Evolutionary conservation across 1,140 invertebrate species (phyloP).

Genomic region (Orchestia grillus): DNA sequence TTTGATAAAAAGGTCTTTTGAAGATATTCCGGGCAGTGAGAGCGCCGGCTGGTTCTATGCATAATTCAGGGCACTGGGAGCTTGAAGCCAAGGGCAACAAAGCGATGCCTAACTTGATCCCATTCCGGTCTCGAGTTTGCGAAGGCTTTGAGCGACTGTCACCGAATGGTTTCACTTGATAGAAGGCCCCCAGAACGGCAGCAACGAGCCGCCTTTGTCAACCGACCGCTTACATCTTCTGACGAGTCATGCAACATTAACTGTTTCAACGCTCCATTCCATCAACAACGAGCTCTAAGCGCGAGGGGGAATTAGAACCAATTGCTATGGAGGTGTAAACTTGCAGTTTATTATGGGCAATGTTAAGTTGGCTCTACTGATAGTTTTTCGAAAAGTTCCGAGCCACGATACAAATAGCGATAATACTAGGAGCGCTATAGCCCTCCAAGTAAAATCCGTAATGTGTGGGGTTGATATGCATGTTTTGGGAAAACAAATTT

Average conservation of each 20-base stretch:
- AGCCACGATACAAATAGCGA: too few species aligned
- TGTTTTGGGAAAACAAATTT: too few species aligned
- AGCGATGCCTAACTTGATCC: slow-evolving; percentile 37
- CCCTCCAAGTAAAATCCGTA: too few species aligned
- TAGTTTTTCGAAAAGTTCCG: too few species aligned
- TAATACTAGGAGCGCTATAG: too few species aligned
- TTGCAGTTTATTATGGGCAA: too few species aligned
- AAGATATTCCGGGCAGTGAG: background rate
- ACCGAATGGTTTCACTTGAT: slow-evolving; percentile 38
- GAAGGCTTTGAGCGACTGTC: slow-evolving; percentile 37
- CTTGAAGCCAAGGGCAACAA: slow-evolving; percentile 15
- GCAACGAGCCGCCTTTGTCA: background rate
- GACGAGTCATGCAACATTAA: background rate
- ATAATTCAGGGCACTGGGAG: background rate
- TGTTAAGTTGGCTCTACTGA: too few species aligned
- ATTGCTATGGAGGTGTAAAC: background rate
- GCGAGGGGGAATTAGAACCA: background rate
- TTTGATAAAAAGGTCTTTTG: slow-evolving; percentile 13
- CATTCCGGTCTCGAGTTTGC: slow-evolving; percentile 31
- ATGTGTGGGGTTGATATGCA: too few species aligned
- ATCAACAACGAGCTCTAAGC: background rate
- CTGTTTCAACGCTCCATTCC: background rate
- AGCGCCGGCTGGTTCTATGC: slow-evolving; percentile 24
- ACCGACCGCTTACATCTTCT: background rate
- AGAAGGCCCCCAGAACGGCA: background rate